These are phyloP conservation scores for Maylandia zebra DNA, from an alignment of 2,113 vertebrate genomes.

Conservation along the genomic window DNA sequence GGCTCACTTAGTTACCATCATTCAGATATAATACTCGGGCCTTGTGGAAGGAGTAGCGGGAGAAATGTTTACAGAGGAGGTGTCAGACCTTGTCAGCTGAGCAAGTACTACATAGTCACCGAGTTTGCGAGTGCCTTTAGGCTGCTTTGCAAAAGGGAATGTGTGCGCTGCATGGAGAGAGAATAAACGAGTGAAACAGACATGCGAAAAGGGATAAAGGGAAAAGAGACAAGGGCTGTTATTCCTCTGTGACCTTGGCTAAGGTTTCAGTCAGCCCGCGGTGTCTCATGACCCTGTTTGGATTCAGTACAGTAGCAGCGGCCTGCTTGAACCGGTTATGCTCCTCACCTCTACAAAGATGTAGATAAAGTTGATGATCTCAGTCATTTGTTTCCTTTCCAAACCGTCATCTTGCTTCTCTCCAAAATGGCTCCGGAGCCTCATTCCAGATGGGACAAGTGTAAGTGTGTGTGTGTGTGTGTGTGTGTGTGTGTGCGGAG, in stretches of 20 bases:
- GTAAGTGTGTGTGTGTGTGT: not conserved
- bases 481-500: not conserved
- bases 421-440: not conserved
- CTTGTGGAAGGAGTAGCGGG: conserved; percentile 19
- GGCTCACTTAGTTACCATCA: not conserved
- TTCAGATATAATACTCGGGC: conserved; percentile 11
- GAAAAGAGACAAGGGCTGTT: conserved; percentile 38
- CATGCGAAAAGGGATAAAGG: conserved; percentile 8
- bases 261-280: conserved; percentile 59
- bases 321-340: conserved; percentile 47
- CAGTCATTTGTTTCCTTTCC: not conserved
- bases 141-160: conserved; percentile 3
- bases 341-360: conserved; percentile 18
- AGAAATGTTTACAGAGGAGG: conserved; percentile 53
- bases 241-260: conserved; percentile 65
- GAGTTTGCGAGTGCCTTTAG: conserved; percentile 14
- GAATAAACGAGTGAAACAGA: not conserved
- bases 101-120: conserved; percentile 7
- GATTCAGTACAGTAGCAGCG: conserved; percentile 25
- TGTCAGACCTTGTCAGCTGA: conserved; percentile 58
- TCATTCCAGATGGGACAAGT: not conserved
- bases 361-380: not conserved
- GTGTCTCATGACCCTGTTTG: conserved; percentile 62
- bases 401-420: not conserved
- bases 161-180: not conserved